Evolutionary conservation across 2,113 vertebrate genomes (phyloP).

Genomic region (Colistium nudipinnis): DNA sequence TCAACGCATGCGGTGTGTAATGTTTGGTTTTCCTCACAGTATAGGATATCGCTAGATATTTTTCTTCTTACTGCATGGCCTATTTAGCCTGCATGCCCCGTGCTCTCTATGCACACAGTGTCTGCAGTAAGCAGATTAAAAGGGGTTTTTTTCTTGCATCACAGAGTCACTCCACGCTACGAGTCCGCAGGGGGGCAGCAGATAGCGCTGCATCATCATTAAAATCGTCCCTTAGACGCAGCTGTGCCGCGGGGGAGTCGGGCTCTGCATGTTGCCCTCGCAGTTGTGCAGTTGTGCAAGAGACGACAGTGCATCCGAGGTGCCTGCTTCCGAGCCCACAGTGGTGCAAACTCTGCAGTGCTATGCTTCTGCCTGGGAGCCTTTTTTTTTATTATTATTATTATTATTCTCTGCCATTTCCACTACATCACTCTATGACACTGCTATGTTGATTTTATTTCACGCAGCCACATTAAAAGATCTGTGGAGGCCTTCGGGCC

Average conservation of each 20-base stretch:
- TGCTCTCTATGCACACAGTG: neutral
- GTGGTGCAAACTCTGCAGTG: constrained; percentile 11
- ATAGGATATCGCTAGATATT: constrained; percentile 26
- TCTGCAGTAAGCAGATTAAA: constrained; percentile 63
- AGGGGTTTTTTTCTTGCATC: constrained; percentile 32
- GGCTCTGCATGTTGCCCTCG: constrained; percentile 5
- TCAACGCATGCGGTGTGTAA: neutral
- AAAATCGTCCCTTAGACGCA: constrained; percentile 15
- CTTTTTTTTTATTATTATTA: too few relatives aligned
- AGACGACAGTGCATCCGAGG: constrained; percentile 3
- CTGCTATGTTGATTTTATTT: constrained; percentile 48
- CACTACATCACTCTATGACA: constrained; percentile 39
- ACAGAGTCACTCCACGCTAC: constrained; percentile 11
- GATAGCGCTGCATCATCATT: constrained; percentile 30
- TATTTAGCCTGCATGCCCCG: constrained; percentile 13
- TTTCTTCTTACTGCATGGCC: constrained; percentile 43
- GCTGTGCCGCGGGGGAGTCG: constrained; percentile 18
- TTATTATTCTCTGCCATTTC: constrained; percentile 29
- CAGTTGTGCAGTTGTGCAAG: constrained; percentile 3
- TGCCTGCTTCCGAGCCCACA: neutral
- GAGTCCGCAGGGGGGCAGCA: constrained; percentile 67
- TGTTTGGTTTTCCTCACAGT: constrained; percentile 19
- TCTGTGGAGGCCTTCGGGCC: constrained; percentile 40
- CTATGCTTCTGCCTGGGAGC: neutral
- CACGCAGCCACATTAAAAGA: constrained; percentile 41